A percentile compares a stretch with the other conserved stretches of the same genome.
These are phyloP conservation scores for Chirona hameri DNA, from an alignment of 2,888 invertebrate species.

Conservation along the genomic window DNA sequence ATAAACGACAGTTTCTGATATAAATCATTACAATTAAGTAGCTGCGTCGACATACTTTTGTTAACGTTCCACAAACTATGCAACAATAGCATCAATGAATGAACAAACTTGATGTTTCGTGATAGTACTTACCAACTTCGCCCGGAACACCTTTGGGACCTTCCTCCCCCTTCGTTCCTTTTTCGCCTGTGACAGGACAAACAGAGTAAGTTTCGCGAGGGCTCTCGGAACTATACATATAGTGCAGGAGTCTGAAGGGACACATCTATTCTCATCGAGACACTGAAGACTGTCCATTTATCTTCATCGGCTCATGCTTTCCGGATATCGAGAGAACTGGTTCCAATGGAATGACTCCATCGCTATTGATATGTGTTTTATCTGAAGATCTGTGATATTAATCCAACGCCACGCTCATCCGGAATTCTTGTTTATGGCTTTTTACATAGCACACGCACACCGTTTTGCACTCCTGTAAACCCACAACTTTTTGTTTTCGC, in stretches of 20 bases:
- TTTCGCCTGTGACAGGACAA: constrained; percentile 52
- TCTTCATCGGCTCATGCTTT: background rate
- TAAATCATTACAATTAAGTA: too few relatives aligned
- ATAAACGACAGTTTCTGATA: too few relatives aligned
- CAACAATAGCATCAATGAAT: too few relatives aligned
- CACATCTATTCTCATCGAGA: background rate
- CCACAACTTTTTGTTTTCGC: too few relatives aligned
- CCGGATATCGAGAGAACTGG: background rate
- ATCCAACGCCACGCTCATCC: too few relatives aligned
- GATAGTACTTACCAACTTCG: constrained; percentile 43
- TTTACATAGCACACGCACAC: too few relatives aligned
- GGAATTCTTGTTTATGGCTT: too few relatives aligned
- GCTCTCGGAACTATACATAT: constrained; percentile 32
- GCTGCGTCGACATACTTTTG: too few relatives aligned
- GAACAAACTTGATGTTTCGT: too few relatives aligned
- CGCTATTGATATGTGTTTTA: background rate
- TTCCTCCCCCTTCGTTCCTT: constrained; percentile 65
- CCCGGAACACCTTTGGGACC: constrained; percentile 70
- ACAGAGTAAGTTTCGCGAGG: constrained; percentile 29
- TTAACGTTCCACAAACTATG: too few relatives aligned
- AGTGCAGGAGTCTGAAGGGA: constrained; percentile 27
- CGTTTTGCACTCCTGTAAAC: too few relatives aligned
- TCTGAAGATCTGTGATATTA: too few relatives aligned
- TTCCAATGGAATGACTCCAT: background rate
- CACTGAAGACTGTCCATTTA: background rate